phyloP scores from a whole-genome alignment of 2,113 vertebrate species.

The Callithrix jacchus region DNA sequence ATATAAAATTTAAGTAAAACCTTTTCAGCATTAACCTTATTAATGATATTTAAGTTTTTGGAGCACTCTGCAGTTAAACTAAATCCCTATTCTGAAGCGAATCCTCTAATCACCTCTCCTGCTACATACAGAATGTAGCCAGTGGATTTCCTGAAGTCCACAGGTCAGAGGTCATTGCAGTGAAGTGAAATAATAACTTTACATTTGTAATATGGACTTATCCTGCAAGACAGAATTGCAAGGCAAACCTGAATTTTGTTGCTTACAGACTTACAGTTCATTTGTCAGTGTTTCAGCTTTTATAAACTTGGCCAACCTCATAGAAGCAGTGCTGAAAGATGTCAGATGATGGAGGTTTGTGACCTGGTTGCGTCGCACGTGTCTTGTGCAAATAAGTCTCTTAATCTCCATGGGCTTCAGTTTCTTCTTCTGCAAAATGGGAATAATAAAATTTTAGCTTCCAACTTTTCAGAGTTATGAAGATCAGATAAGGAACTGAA shows the following conservation, averaged over 20 bases:
- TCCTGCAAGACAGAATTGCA: not conserved
- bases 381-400: conserved; percentile 12
- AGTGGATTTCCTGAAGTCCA: conserved; percentile 49
- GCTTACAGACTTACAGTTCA: conserved; percentile 45
- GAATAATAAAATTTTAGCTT: not conserved
- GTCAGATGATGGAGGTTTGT: conserved; percentile 45
- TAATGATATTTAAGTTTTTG: conserved; percentile 3
- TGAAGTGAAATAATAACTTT: conserved; percentile 30
- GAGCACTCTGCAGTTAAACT: not conserved
- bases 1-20: not conserved
- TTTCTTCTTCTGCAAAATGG: conserved; percentile 40
- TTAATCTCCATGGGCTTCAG: not conserved
- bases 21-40: not conserved
- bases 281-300: conserved; percentile 52
- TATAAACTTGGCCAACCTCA: conserved; percentile 49
- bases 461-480: not conserved
- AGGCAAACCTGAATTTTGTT: conserved; percentile 10
- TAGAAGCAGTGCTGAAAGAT: not conserved
- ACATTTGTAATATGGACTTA: conserved; percentile 44
- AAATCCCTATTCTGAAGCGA: not conserved
- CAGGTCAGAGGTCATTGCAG: not conserved
- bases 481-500: not conserved
- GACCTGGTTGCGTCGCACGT: not conserved
- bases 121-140: not conserved
- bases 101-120: conserved; percentile 21